Evolutionary conservation across 1,140 invertebrate species (phyloP), one percentile per base, ranked within the genome.

Genomic region (Trigoniulus corallinus): DNA sequence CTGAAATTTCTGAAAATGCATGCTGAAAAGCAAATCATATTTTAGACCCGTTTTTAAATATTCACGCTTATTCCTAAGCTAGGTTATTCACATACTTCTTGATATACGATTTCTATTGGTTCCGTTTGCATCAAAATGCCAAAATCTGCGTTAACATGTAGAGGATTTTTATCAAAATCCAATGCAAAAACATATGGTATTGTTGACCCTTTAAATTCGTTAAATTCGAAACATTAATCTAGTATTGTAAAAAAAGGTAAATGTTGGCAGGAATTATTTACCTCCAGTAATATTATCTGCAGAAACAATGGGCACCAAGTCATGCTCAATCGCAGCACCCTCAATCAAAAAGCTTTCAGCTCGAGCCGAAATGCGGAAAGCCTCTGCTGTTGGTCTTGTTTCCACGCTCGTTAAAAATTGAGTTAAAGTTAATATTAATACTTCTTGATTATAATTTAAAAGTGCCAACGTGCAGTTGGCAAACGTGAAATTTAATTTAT

Each of bases 311-410:
- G 82, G 77, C 4, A 84, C 74, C 24, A 86, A 61, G 57, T 84
- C 81, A 56, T 82, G 78, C 53, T 84, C 82, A 0, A 75, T 66
- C 39, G 78, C 80, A 20, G 77, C 73, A 0, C 82, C 84, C 66
- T 87, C 84, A 3, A 88, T 67, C 1, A 83, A 76, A 59, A 86
- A 74, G 59, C 80, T 84, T 65, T 88, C 84, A 44, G 80, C 76
- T 51, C 82, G 70, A 10, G 75, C 74, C 25, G 81, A 81, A 24
- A 83, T 55, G 68, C 83, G 82, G 56, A 78, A 80, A 15, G 80
- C 79, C 55, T 75, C 74, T 34, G 75, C 73, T 2, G 73, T 73
- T n/a, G 80, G 75, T 60, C 78, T 67, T n/a, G 79, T 80, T 59
- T 84, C 81, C 39, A 81, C 60, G 26, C 79, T 82, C 0, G 75